Base-by-base conservation (phyloP, 2,113 vertebrate species). In the Thalassoma bifasciatum region DNA sequence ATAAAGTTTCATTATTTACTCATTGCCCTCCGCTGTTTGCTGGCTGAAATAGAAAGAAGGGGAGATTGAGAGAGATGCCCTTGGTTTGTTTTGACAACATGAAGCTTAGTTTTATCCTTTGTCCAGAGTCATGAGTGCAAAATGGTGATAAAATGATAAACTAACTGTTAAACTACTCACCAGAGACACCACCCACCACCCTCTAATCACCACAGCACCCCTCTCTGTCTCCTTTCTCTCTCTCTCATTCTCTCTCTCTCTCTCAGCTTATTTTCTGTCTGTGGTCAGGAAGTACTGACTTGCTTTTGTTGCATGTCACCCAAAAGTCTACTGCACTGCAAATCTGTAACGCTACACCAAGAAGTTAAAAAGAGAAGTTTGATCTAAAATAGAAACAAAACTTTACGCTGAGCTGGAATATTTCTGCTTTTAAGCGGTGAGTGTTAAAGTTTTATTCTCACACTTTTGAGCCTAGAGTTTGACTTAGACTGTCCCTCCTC, bases 251-350 rank as follows among this genome's bases (percentile, higher is more conserved):
- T 57, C 61, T 73, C 80, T 79, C 77, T 52, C 62, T 91, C 40
- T 64, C 78, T 80, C 7, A 24, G 57, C 64, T 77, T 72, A 79
- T 83, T 81, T 16, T 79, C 13, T 11, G 7, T 68, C 77, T 91
- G 86, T 77, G 81, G 87, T 87, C 92, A 93, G 93, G 93, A 93
- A 93, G 91, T 92, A 75, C 50, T 83, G 53, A 57, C 66, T 14
- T 72, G 74, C 68, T 61, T 85, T 72, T 83, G 66, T 84, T 75
- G 73, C 75, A 77, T 83, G 84, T 88, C 59, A 62, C 68, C 68
- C 72, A 50, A 47, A 86, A 81, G 71, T 65, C 40, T 52, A 51
- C 71, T 87, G 82, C 81, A 76, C 53, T 77, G 78, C 66, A 86
- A 61, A 82, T 82, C 84, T 80, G 86, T 53, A 58, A n/a, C 53